Percentiles rank a stretch among this genome's conserved stretches.
These are phyloP conservation scores for Solen grandis DNA, from an alignment of 1,140 invertebrate genomes.

Conservation along the genomic window DNA sequence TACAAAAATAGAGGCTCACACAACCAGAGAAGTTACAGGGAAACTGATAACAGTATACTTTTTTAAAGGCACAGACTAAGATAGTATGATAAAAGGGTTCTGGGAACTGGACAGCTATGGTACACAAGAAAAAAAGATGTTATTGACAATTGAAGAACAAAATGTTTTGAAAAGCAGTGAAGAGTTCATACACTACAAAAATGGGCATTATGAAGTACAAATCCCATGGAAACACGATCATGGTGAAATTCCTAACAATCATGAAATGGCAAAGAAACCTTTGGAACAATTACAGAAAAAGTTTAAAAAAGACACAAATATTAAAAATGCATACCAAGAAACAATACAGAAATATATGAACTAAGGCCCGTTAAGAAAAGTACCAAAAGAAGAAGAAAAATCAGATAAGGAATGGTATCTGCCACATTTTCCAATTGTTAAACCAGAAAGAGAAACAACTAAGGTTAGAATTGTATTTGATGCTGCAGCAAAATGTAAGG, in stretches of 20 bases:
- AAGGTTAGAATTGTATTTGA: slow-evolving; percentile 60
- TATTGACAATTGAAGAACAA: background rate
- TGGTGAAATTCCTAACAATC: slow-evolving; percentile 51
- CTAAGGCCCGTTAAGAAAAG: slow-evolving; percentile 54
- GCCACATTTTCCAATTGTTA: slow-evolving; percentile 57
- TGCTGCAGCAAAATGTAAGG: slow-evolving; percentile 61
- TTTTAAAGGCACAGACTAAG: background rate
- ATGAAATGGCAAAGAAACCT: slow-evolving; percentile 37
- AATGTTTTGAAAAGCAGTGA: background rate
- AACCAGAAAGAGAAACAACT: slow-evolving; percentile 41
- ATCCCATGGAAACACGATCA: slow-evolving; percentile 54
- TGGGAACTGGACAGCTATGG: too few species aligned
- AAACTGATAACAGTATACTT: background rate
- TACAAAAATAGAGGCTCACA: too few species aligned
- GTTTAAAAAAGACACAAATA: slow-evolving; percentile 25
- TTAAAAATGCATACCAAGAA: slow-evolving; percentile 25
- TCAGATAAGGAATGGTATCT: slow-evolving; percentile 49
- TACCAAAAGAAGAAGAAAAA: slow-evolving; percentile 5
- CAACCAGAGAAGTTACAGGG: too few species aligned
- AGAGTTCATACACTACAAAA: background rate
- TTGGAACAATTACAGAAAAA: slow-evolving; percentile 39
- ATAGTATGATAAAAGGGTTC: background rate
- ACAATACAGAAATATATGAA: slow-evolving; percentile 53
- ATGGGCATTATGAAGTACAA: slow-evolving; percentile 40
- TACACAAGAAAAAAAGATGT: background rate